phyloP scores from a whole-genome alignment of 1,140 invertebrate genomes.

The Bacillus rossius region DNA sequence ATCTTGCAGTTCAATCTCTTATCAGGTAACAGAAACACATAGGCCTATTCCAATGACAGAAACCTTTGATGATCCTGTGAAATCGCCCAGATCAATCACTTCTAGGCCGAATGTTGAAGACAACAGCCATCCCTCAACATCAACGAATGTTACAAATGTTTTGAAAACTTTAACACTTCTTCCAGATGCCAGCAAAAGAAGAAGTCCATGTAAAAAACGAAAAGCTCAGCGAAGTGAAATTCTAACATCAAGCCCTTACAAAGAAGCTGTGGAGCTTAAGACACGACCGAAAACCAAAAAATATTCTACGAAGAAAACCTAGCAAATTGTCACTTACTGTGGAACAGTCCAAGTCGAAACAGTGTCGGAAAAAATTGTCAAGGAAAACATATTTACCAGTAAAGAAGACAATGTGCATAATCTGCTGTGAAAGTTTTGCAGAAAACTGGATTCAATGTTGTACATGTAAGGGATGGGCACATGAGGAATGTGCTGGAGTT shows the following conservation, averaged over 20 bases:
- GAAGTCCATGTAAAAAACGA: background rate
- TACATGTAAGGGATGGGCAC: constrained; percentile 2
- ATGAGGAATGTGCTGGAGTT: background rate
- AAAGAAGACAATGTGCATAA: background rate
- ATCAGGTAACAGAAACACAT: background rate
- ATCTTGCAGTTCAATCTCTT: background rate
- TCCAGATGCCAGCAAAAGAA: background rate
- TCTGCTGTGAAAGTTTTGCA: background rate
- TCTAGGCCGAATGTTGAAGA: background rate
- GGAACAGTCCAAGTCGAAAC: background rate
- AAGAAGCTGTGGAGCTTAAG: constrained; percentile 5
- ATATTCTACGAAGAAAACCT: background rate
- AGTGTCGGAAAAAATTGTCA: background rate
- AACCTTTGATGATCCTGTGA: background rate
- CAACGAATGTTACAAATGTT: background rate
- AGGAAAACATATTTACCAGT: background rate
- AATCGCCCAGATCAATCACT: background rate
- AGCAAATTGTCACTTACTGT: background rate
- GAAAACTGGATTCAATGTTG: constrained; percentile 2
- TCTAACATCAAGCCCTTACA: constrained; percentile 12
- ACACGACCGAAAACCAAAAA: constrained; percentile 2
- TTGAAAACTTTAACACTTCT: background rate
- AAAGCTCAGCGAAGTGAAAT: constrained; percentile 11
- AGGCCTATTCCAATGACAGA: background rate
- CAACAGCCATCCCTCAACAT: background rate